phyloP scores from a whole-genome alignment of 2,888 invertebrate species.

The Polyploca ridens region DNA sequence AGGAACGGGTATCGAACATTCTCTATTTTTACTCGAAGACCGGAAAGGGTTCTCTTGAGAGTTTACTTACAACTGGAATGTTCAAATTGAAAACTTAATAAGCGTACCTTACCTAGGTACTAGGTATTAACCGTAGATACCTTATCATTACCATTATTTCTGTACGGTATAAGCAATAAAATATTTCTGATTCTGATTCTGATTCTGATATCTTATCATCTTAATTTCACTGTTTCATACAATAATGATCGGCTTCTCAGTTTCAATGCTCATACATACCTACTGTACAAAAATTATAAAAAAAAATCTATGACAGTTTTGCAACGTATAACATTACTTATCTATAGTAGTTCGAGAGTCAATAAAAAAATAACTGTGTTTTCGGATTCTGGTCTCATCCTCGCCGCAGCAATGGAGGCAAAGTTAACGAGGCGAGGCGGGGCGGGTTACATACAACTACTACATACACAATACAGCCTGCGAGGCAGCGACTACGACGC shows the following conservation, averaged over 20 bases:
- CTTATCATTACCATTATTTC: no score
- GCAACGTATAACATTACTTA: no score
- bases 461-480: conserved; percentile 6
- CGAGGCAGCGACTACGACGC: conserved; percentile 1
- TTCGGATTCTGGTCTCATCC: conserved; percentile 15
- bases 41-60: conserved; percentile 20
- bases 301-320: no score
- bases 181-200: no score
- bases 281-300: neutral
- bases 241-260: neutral
- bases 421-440: conserved; percentile 23
- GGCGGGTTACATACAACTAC: conserved; percentile 13
- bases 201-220: neutral
- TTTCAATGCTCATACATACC: neutral
- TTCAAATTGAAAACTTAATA: neutral
- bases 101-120: neutral
- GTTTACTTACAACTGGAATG: conserved; percentile 7
- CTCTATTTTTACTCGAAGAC: conserved; percentile 19
- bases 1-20: conserved; percentile 33
- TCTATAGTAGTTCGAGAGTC: no score
- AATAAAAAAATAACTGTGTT: conserved; percentile 14
- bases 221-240: neutral
- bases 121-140: neutral
- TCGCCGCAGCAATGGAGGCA: conserved; percentile 21
- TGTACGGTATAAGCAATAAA: no score